Percentiles rank a stretch among this genome's conserved stretches.
These are phyloP conservation scores for Bungarus multicinctus DNA, from an alignment of 2,113 vertebrate species.

Conservation along the genomic window DNA sequence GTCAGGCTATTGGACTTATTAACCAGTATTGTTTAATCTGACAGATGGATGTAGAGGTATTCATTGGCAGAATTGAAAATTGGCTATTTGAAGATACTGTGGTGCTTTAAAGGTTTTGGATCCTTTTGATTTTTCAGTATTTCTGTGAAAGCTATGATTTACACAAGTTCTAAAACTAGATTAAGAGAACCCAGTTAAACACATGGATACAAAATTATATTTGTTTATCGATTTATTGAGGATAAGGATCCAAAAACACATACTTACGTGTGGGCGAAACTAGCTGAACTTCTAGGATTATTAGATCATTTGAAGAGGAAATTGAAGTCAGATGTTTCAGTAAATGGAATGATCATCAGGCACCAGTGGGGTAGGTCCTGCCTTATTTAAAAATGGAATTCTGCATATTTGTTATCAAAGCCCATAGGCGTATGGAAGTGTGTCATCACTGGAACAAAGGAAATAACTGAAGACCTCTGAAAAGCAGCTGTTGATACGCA, in stretches of 20 bases:
- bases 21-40: background rate
- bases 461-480: background rate
- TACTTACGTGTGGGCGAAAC: background rate
- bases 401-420: background rate
- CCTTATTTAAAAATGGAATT: background rate
- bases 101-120: background rate
- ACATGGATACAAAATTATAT: background rate
- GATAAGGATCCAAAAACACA: background rate
- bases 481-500: background rate
- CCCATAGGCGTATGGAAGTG: background rate
- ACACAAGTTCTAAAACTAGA: background rate
- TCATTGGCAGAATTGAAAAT: background rate
- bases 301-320: background rate
- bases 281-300: background rate
- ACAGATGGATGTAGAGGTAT: background rate
- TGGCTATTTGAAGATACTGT: background rate
- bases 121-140: background rate
- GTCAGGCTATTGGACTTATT: background rate
- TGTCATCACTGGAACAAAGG: background rate
- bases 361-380: background rate
- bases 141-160: background rate
- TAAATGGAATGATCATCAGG: background rate
- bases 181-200: background rate
- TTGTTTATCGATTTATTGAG: background rate
- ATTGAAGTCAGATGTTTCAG: background rate